These are phyloP conservation scores for Drosophila fungiperda DNA, from an alignment of 2,888 invertebrate species.

Conservation along the genomic window DNA sequence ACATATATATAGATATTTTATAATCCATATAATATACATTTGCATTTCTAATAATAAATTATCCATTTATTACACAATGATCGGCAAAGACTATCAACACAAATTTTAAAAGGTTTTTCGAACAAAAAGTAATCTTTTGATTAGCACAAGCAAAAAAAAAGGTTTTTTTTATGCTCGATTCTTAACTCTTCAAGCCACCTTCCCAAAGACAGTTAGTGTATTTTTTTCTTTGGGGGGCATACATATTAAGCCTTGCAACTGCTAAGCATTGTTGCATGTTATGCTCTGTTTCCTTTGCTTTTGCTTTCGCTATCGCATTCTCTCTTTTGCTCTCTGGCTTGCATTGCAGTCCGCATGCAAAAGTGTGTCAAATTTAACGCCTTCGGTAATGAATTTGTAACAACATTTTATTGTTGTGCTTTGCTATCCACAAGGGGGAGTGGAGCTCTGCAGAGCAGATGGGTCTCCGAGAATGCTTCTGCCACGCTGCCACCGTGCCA, in stretches of 20 bases:
- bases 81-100: background rate
- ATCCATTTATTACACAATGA: background rate
- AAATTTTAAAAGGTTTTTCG: background rate
- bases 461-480: background rate
- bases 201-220: slow-evolving; percentile 9
- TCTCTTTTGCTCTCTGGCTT: slow-evolving; percentile 10
- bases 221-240: slow-evolving; percentile 7
- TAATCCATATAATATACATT: too few species aligned
- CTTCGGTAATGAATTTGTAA: slow-evolving; percentile 81
- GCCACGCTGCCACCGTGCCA: background rate
- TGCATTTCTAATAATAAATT: background rate
- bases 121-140: too few species aligned
- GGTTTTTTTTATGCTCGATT: background rate
- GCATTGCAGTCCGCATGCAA: slow-evolving; percentile 64
- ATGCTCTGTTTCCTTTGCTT: slow-evolving; percentile 41
- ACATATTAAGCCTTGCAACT: slow-evolving; percentile 41
- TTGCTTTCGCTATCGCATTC: slow-evolving; percentile 24
- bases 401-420: slow-evolving; percentile 79
- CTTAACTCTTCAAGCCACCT: slow-evolving; percentile 32
- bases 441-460: slow-evolving; percentile 1
- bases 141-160: background rate
- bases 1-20: too few species aligned
- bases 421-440: slow-evolving; percentile 25
- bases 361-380: slow-evolving; percentile 81
- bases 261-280: slow-evolving; percentile 59